A percentile compares a stretch with the other conserved stretches of the same genome.
Evolutionary conservation across 2,113 vertebrate species (phyloP).

Genomic region (Abramis brama): DNA sequence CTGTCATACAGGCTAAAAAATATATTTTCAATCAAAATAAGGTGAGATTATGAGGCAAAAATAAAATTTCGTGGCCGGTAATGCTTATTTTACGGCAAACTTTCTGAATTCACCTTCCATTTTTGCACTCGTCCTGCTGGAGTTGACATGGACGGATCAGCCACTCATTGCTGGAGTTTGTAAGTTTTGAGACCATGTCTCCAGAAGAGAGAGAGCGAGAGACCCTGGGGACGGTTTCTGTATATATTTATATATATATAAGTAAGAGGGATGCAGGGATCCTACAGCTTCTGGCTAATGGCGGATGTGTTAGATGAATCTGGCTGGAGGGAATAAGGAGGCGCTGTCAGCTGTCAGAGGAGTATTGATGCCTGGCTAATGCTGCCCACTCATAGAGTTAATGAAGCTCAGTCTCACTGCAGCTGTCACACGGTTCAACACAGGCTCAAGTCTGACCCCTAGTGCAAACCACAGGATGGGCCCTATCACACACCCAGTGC

Average conservation of each 20-base stretch:
- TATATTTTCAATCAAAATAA: not conserved
- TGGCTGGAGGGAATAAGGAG: constrained; percentile 2
- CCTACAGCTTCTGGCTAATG: not conserved
- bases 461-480: not conserved
- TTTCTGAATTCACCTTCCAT: not conserved
- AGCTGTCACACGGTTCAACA: not conserved
- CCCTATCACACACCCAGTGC: too few relatives aligned
- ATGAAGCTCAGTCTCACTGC: constrained; percentile 1
- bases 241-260: not conserved
- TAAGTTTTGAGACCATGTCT: not conserved
- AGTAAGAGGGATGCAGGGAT: not conserved
- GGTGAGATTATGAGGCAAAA: not conserved
- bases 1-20: not conserved
- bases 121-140: not conserved
- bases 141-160: not conserved
- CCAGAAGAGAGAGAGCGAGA: not conserved
- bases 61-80: not conserved
- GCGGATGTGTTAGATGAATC: constrained; percentile 1
- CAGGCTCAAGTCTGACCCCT: constrained; percentile 21
- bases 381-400: constrained; percentile 13
- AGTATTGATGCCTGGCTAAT: constrained; percentile 6
- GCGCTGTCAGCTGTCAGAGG: constrained; percentile 25
- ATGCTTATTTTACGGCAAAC: not conserved
- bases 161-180: not conserved
- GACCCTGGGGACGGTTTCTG: not conserved